Evolutionary conservation across 2,888 invertebrate species (phyloP), one percentile per base, ranked within the genome.

Genomic region (Oxytorus armatus): DNA sequence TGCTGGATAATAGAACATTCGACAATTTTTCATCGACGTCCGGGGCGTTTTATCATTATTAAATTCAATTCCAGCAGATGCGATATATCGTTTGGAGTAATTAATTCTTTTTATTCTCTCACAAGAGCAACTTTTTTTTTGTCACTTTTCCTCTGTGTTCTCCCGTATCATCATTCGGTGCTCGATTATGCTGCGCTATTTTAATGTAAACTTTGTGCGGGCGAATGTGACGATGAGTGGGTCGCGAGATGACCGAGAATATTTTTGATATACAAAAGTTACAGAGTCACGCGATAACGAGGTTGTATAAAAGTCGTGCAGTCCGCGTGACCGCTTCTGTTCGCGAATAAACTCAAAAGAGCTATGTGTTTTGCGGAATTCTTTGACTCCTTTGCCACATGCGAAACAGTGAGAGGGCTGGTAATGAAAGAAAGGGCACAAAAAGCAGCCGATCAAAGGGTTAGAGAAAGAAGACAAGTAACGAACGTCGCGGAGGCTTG

Each of bases 221-320:
- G 25, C n/a, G n/a, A 16, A 75, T 49, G n/a, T 14, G 51, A 21
- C 57, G 55, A 63, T 61, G 61, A 53, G 61, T 51, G 57, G 53
- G 29, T 47, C 14, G 33, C 49, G 33, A 10, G 25, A 44, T 36
- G 10, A 57, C 33, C 51, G n/a, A 55, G 14, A 42, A 57, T 36
- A 69, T 23, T 18, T n/a, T 53, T 21, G 23, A 18, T 53, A 73
- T 23, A 70, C 14, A 0, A 49, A 33, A 33, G 65, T 5, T 29
- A 44, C 5, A 39, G 25, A 75, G 70, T 75, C 76, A 79, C 79
- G 79, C 75, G 75, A 79, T 18, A 10, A 36, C 47, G 36, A 39
- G 14, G 66, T 36, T 39, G 36, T 55, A n/a, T n/a, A n/a, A n/a
- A n/a, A n/a, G n/a, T n/a, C n/a, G n/a, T n/a, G n/a, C n/a, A n/a